A percentile compares a stretch with the other conserved stretches of the same genome.
phyloP scores from a whole-genome alignment of 2,113 vertebrate species.

The Thalassarche chlororhynchos region DNA sequence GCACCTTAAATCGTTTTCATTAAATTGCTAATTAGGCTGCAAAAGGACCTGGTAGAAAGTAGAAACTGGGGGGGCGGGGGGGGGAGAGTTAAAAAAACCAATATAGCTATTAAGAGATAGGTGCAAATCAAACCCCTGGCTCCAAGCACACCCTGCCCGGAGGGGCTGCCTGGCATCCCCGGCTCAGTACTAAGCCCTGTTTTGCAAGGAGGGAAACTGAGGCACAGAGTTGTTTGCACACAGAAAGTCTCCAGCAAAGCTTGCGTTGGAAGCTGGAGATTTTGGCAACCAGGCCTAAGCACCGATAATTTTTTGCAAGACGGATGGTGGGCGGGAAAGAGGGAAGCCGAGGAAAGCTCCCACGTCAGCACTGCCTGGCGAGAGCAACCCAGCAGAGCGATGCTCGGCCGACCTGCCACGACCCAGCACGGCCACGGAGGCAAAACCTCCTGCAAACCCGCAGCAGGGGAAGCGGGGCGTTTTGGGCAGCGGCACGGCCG shows the following conservation, averaged over 20 bases:
- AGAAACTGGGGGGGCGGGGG: neutral
- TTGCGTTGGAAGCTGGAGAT: fast-evolving
- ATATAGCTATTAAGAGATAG: fast-evolving
- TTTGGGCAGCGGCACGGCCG: fast-evolving
- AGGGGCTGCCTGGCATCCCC: neutral
- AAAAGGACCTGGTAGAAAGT: neutral
- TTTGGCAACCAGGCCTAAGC: neutral
- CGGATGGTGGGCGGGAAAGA: neutral
- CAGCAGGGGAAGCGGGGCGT: neutral
- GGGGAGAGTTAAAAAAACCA: neutral
- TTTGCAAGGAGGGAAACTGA: neutral
- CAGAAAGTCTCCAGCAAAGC: neutral
- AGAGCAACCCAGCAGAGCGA: neutral
- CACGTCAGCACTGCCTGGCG: fast-evolving
- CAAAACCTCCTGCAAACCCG: neutral
- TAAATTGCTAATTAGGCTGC: neutral
- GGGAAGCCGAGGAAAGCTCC: neutral
- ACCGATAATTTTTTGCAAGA: fast-evolving
- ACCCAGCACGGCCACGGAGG: neutral
- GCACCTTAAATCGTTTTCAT: neutral
- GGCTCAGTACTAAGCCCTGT: fast-evolving
- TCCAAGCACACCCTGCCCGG: fast-evolving
- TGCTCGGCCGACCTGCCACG: neutral
- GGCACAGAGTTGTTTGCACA: neutral
- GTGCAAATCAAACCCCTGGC: neutral